Conservation (phyloP, 2,888 invertebrate species). For the Eudasyphora cyanicolor region DNA sequence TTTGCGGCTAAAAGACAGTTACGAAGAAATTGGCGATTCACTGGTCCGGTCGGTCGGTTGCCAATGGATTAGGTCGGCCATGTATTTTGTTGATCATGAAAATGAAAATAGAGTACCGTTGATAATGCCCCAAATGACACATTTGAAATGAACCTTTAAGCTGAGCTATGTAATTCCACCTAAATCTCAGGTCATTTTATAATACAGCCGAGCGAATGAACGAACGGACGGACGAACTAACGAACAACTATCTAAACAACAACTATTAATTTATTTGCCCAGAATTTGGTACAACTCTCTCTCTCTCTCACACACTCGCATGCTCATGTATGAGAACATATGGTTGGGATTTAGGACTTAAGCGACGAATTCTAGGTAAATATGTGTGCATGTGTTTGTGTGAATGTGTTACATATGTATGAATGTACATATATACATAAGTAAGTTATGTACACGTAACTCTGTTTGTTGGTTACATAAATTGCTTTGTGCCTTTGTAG, state of each 20-base stretch:
- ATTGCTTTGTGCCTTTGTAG: constrained; percentile 72
- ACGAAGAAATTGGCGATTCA: neutral
- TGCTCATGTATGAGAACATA: neutral
- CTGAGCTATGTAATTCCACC: constrained; percentile 12
- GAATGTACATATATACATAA: neutral
- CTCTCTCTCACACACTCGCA: neutral
- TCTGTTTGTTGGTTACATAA: constrained; percentile 4
- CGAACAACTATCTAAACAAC: neutral
- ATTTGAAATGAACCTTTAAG: constrained; percentile 28
- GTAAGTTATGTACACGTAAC: neutral
- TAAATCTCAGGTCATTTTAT: constrained; percentile 25
- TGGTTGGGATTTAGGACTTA: too few relatives aligned
- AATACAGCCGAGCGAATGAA: constrained; percentile 7
- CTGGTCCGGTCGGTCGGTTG: neutral
- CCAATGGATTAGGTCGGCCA: neutral
- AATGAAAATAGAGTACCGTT: constrained; percentile 33
- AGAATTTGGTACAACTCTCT: neutral
- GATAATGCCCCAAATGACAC: constrained; percentile 32
- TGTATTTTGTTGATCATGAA: constrained; percentile 9
- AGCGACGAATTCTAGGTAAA: neutral
- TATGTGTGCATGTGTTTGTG: neutral
- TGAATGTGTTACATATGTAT: neutral
- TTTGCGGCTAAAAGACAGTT: neutral
- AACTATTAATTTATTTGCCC: constrained; percentile 30
- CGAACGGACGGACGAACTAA: too few relatives aligned